Percentiles rank a stretch among this genome's conserved stretches.
Conservation (phyloP, 2,888 invertebrate genomes). For the Leptura quadrifasciata region DNA sequence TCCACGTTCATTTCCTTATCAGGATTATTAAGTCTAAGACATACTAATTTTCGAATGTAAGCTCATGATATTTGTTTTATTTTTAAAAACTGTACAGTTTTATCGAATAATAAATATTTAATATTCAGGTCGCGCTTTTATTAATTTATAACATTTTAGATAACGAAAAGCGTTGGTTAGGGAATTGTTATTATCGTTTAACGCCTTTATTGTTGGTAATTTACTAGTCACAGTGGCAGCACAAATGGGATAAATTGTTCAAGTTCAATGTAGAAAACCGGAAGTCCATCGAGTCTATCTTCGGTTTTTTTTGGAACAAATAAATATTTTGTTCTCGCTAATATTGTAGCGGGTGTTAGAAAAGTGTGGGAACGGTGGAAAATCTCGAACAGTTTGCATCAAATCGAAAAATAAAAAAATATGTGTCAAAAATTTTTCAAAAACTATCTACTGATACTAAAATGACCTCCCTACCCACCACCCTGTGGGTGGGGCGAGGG, state of each 20-base stretch:
- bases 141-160: constrained; percentile 60
- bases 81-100: constrained; percentile 50
- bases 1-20: constrained; percentile 49
- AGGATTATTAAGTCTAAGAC: constrained; percentile 45
- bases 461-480: too few species aligned
- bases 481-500: too few species aligned
- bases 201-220: constrained; percentile 21
- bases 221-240: constrained; percentile 3
- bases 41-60: constrained; percentile 52
- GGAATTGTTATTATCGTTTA: constrained; percentile 26
- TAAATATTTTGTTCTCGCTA: too few species aligned
- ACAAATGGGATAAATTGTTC: not conserved
- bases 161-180: constrained; percentile 48
- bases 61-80: constrained; percentile 53
- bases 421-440: too few species aligned
- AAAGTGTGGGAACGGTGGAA: too few species aligned
- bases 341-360: too few species aligned
- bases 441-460: too few species aligned
- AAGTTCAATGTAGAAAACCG: too few species aligned
- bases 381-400: too few species aligned
- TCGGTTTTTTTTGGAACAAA: too few species aligned
- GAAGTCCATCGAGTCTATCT: too few species aligned
- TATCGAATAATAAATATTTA: constrained; percentile 64
- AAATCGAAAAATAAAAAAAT: too few species aligned
- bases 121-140: constrained; percentile 59